Percentiles rank a stretch among this genome's conserved stretches.
Evolutionary conservation across 2,888 invertebrate species (phyloP).

Genomic region (Tachina lurida): DNA sequence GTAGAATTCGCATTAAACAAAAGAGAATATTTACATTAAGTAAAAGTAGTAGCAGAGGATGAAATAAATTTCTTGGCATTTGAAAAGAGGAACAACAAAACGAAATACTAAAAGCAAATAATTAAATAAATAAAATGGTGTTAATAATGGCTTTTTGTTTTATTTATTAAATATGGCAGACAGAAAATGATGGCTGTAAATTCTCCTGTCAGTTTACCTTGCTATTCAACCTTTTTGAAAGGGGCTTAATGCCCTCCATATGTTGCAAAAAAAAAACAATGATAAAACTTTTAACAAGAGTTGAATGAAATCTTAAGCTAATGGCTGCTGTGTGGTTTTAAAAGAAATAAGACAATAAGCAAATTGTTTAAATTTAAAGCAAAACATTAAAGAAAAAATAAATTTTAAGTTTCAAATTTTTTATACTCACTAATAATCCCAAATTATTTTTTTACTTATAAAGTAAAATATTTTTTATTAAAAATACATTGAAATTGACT

Average conservation of each 20-base stretch:
- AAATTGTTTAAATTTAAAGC: not conserved
- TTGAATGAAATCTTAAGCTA: not conserved
- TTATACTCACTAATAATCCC: too few relatives aligned
- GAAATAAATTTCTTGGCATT: not conserved
- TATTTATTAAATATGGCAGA: conserved; percentile 30
- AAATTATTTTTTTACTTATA: too few relatives aligned
- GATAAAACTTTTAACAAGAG: not conserved
- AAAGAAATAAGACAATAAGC: not conserved
- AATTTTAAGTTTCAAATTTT: too few relatives aligned
- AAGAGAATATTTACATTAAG: conserved; percentile 53
- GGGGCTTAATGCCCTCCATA: not conserved
- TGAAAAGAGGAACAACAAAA: not conserved
- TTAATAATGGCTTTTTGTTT: conserved; percentile 39
- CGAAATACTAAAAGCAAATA: conserved; percentile 35
- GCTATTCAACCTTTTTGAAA: not conserved
- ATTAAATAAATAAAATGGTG: conserved; percentile 48
- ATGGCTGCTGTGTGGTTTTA: not conserved
- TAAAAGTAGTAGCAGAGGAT: conserved; percentile 6
- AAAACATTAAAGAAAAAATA: not conserved
- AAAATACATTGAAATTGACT: too few relatives aligned
- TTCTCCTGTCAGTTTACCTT: not conserved
- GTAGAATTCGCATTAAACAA: conserved; percentile 26
- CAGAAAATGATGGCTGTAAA: not conserved
- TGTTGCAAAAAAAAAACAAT: not conserved
- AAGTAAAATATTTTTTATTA: too few relatives aligned